phyloP scores from a whole-genome alignment of 2,113 vertebrate genomes.

The Cyanistes caeruleus region DNA sequence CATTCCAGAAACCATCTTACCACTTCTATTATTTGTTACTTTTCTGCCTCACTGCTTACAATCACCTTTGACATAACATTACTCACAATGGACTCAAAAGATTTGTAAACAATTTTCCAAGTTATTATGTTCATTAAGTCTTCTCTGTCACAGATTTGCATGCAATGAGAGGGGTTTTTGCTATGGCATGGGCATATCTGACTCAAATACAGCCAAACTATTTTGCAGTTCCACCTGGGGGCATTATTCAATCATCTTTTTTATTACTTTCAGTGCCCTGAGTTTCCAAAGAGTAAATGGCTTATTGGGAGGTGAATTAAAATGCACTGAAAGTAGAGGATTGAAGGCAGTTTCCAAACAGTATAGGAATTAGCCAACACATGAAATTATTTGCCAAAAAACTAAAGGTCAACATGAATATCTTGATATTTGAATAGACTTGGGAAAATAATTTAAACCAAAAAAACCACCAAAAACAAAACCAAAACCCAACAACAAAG shows the following conservation, averaged over 20 bases:
- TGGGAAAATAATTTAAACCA: not conserved
- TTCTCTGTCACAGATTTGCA: not conserved
- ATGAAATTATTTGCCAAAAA: not conserved
- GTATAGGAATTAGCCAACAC: not conserved
- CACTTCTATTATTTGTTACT: not conserved
- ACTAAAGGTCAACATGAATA: not conserved
- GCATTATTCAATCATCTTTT: not conserved
- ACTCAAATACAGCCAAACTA: not conserved
- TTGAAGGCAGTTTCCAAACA: not conserved
- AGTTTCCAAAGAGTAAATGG: not conserved
- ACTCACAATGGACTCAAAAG: not conserved
- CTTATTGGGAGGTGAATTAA: not conserved
- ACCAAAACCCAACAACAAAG: not conserved
- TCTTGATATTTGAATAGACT: not conserved
- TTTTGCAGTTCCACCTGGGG: not conserved
- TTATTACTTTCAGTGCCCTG: not conserved
- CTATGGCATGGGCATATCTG: not conserved
- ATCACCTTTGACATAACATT: not conserved
- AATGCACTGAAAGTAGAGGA: not conserved
- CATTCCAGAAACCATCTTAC: not conserved
- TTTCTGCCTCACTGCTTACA: not conserved
- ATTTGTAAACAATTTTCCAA: conserved; percentile 19
- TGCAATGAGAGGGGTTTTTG: not conserved
- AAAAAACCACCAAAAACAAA: not conserved
- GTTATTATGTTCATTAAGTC: not conserved